phyloP scores from a whole-genome alignment of 1,140 invertebrate genomes.

The Physella acuta region DNA sequence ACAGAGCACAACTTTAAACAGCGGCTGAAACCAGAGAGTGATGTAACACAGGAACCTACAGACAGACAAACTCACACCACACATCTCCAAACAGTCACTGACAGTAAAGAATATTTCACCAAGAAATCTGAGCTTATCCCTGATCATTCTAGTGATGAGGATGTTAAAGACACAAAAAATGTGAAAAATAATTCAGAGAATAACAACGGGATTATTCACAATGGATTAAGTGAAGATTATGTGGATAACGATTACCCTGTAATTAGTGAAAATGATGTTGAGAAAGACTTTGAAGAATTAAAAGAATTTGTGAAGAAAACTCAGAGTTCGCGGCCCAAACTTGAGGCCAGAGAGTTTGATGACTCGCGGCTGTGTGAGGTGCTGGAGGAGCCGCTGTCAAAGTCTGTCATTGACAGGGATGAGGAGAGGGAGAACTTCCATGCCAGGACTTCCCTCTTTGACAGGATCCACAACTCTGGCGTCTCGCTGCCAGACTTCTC shows the following conservation, averaged over 20 bases:
- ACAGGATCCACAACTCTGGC: slow-evolving; percentile 36
- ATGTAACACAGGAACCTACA: too few relatives aligned
- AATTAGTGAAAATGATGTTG: slow-evolving; percentile 27
- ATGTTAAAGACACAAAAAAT: background rate
- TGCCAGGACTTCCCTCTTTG: slow-evolving; percentile 36
- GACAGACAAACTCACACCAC: too few relatives aligned
- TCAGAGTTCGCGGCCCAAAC: slow-evolving; percentile 26
- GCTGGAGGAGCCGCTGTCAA: slow-evolving; percentile 35
- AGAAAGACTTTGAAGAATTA: slow-evolving; percentile 45
- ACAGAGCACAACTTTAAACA: too few relatives aligned
- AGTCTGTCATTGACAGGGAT: slow-evolving; percentile 29
- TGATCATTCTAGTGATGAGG: background rate
- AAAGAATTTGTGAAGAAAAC: slow-evolving; percentile 41
- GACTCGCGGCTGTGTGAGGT: slow-evolving; percentile 35
- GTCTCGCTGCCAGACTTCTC: slow-evolving; percentile 43
- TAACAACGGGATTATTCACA: background rate
- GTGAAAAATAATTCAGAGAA: background rate
- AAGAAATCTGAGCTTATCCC: background rate
- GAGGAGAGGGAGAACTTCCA: slow-evolving; percentile 40
- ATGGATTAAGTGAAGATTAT: background rate
- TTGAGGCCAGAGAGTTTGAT: slow-evolving; percentile 21
- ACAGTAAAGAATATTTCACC: background rate
- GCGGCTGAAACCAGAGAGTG: too few relatives aligned
- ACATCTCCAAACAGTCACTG: too few relatives aligned
- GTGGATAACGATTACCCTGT: background rate